Base-by-base conservation (phyloP, 2,113 vertebrate species). In the Agapornis roseicollis region DNA sequence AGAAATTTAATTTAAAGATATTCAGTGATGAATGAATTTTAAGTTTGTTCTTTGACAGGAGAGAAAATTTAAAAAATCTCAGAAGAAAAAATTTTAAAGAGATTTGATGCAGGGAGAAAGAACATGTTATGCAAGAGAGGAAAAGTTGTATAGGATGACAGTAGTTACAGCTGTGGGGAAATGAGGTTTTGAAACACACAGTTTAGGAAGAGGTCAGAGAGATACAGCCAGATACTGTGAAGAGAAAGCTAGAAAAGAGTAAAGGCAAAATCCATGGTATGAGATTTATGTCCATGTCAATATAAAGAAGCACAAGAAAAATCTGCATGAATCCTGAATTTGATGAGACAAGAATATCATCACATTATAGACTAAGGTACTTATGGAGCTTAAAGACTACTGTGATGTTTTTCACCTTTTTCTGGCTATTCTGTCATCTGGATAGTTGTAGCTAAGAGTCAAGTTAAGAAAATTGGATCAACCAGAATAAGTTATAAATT, bases 1-100 rank as follows among this genome's bases (percentile, higher is more conserved):
- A 35, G 68, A 92, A 94, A 80, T 31, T 83, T 23, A 24, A 56
- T 73, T 66, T 44, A 50, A 93, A 94, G 55, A 55, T 80, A 55
- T 66, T 63, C 11, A 24, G 39, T 4, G 28, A 27, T 42, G 79
- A 80, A 69, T 61, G 74, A 86, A 95, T 93, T 86, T 90, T 88
- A 76, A 19, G 41, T 85, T 78, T 82, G 47, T 93, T 65, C 56
- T 81, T 89, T 95, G 69, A 70, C 61, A 87, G 42, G 70, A 70
- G 27, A 95, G 44, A 76, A 84, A 90, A 55, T 88, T 44, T 29
- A 61, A 85, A 74, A 92, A 47, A 84, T 33, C 13, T 47, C 47
- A 93, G 16, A 28, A 79, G 77, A 87, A 25, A n/a, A 85, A 70
- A 72, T 33, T 94, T 31, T 1, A 28, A 65, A 85, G 76, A 77